Evolutionary conservation across 1,140 invertebrate species (phyloP).

Genomic region (Octopus bimaculoides): DNA sequence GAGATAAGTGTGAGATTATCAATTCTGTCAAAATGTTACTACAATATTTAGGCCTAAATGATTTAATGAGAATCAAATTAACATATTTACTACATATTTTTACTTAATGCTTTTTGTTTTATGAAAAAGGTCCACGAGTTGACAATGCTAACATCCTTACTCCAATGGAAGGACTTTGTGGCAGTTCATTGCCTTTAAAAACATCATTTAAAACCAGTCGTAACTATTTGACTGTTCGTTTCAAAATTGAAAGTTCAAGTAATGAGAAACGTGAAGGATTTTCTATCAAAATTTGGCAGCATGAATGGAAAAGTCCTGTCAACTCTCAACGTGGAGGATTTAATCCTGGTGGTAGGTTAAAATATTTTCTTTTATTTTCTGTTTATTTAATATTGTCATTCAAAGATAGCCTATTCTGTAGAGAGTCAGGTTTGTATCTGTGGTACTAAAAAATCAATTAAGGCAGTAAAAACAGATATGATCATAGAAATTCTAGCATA

Average conservation of each 20-base stretch:
- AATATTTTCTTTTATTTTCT: no score
- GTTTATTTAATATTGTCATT: no score
- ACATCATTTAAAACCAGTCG: neutral
- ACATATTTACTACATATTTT: no score
- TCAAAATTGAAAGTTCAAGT: neutral
- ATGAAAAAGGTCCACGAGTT: neutral
- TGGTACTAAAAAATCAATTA: no score
- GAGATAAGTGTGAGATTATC: no score
- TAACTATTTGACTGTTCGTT: neutral
- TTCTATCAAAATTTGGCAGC: neutral
- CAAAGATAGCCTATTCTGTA: no score
- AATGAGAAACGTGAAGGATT: neutral
- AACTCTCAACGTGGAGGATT: neutral
- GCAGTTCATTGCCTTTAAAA: neutral
- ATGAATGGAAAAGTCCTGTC: constrained; percentile 4
- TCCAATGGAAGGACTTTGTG: constrained; percentile 3
- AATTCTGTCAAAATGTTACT: no score
- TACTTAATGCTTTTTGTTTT: neutral
- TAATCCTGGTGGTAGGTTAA: constrained; percentile 3
- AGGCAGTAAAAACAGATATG: no score
- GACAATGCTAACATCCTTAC: constrained; percentile 2
- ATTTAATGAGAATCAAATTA: no score
- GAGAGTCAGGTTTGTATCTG: no score
- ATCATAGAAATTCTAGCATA: no score
- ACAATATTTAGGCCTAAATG: no score